These are phyloP conservation scores for Epinephelus fuscoguttatus DNA, from an alignment of 2,113 vertebrate genomes.

Conservation along the genomic window DNA sequence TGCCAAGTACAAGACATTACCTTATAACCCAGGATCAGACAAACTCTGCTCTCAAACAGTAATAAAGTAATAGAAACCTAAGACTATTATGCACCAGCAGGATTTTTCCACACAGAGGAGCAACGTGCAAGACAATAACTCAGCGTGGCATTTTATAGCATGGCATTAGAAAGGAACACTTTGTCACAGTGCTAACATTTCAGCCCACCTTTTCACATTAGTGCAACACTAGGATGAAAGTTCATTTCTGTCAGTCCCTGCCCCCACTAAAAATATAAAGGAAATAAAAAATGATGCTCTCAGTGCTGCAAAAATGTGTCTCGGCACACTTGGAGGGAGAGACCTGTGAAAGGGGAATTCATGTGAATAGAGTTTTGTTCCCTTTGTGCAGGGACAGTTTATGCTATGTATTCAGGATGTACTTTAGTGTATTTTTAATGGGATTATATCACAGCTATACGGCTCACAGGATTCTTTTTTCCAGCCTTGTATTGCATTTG, in stretches of 20 bases:
- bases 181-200: not conserved
- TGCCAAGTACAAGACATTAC: constrained; percentile 6
- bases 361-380: constrained; percentile 5
- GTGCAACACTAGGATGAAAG: not conserved
- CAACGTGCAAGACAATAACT: constrained; percentile 4
- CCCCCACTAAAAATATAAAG: not conserved
- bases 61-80: not conserved
- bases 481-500: constrained; percentile 29
- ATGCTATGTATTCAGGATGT: constrained; percentile 11
- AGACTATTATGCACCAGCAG: not conserved
- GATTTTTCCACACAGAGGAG: constrained; percentile 4
- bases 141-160: constrained; percentile 1
- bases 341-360: constrained; percentile 1
- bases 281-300: not conserved
- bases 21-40: constrained; percentile 4
- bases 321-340: not conserved
- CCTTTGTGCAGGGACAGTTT: not conserved
- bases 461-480: constrained; percentile 9
- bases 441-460: constrained; percentile 15
- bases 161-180: not conserved
- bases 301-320: not conserved
- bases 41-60: not conserved
- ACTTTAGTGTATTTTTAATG: constrained; percentile 26
- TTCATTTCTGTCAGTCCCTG: not conserved
- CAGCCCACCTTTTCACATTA: not conserved